A percentile compares a stretch with the other conserved stretches of the same genome.
These are phyloP conservation scores for Bemisia tabaci DNA, from an alignment of 1,140 invertebrate genomes.

Conservation along the genomic window DNA sequence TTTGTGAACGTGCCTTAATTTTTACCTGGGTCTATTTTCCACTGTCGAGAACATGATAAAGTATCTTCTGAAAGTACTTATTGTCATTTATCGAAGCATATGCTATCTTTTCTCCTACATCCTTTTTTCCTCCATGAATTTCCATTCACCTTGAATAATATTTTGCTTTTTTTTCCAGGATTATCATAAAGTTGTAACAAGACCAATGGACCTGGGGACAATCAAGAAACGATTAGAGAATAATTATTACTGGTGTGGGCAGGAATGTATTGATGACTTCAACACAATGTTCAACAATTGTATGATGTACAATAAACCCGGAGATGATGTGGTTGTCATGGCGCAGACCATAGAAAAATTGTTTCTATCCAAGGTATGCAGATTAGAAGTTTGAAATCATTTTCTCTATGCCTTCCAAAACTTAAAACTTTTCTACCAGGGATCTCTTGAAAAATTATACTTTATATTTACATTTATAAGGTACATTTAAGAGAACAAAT, in stretches of 20 bases:
- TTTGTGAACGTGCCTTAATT: not conserved
- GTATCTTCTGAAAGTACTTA: not conserved
- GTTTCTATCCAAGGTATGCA: conserved; percentile 81
- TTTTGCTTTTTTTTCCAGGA: conserved; percentile 46
- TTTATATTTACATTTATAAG: too few relatives aligned
- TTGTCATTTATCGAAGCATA: not conserved
- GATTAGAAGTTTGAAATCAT: too few relatives aligned
- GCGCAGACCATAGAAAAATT: conserved; percentile 93
- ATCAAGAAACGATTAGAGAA: conserved; percentile 96
- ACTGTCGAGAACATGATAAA: not conserved
- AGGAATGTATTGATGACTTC: conserved; percentile 96
- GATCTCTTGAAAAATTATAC: too few relatives aligned
- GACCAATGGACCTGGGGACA: conserved; percentile 94
- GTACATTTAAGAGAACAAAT: too few relatives aligned
- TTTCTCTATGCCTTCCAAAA: too few relatives aligned
- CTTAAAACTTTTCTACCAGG: too few relatives aligned
- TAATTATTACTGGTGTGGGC: conserved; percentile 88
- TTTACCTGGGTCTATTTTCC: not conserved
- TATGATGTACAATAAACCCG: conserved; percentile 97
- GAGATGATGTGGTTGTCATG: conserved; percentile 98
- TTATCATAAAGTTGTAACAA: conserved; percentile 93
- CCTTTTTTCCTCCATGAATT: not conserved
- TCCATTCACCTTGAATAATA: not conserved
- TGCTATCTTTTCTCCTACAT: not conserved
- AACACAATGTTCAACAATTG: conserved; percentile 99